Evolutionary conservation across 1,140 invertebrate genomes (phyloP), one percentile per base, ranked within the genome.

Genomic region (Papilio polyxenes): DNA sequence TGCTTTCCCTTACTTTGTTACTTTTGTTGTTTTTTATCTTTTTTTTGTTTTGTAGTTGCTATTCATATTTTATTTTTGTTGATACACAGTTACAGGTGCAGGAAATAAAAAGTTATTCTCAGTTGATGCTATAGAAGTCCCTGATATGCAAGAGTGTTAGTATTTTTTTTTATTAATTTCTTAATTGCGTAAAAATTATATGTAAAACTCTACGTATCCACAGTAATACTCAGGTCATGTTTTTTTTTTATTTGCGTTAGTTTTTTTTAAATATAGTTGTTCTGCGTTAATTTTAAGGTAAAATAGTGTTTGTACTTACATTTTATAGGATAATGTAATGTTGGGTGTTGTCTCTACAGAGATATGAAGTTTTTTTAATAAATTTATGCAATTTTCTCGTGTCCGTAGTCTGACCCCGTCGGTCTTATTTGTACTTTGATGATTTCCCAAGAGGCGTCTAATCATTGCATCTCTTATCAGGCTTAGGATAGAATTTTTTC

Each of bases 101-200:
- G 87, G 91, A 82, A 91, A 80, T 89, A 94, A 86, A 91, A 91
- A 90, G 84, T 87, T 89, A 83, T 92, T 93, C 86, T 85, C 87
- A 62, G 90, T 94, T 86, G 90, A 94, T 69, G 89, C 89, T 87
- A 92, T 93, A 80, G 92, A 93, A 84, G 92, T 94, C 80, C 91
- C 92, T 56, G 90, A 93, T 85, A 92, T 94, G 90, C 92, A 94
- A 86, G 90, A 93, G 86, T 86, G 92, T 93, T 92, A 92, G 92
- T 94, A 94, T 86, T 87, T 84, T 83, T 85, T 85, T n/a, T n/a
- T n/a, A n/a, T 87, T 86, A 83, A 82, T 84, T 75, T 84, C 83
- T 81, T 83, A 74, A 81, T 65, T 48, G 4, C 49, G n/a, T 76
- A 48, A 37, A 31, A 44, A 40, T 17, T 40, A 17, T 74, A 13